Base-by-base conservation (phyloP, 2,888 invertebrate genomes). In the Herminia tarsipennalis region DNA sequence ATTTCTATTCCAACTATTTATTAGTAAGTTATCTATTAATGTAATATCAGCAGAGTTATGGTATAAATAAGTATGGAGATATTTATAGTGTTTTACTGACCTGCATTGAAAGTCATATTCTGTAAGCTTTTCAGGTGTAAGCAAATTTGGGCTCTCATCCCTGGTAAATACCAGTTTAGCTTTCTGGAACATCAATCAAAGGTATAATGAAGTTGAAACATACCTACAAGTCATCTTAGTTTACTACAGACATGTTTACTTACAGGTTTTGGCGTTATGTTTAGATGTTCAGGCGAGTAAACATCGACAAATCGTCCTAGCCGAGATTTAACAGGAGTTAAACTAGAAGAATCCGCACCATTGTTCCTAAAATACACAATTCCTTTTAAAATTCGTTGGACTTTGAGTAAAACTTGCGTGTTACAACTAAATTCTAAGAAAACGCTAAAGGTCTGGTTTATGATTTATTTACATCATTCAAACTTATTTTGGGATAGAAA, bases 381-480 rank as follows among this genome's bases (percentile, higher is more conserved):
- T 52, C 55, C 52, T 47, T 28, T 52, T 37, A 49, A 51, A 54
- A 51, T 33, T 51, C 53, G 54, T 48, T 44, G 38, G 47, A 51
- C 39, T 41, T 44, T 43, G 17, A 28, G 32, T 14, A 38, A 47
- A 45, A 20, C 39, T 54, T 39, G 33, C 14, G 43, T 51, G 36
- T 28, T 20, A 47, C 20, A 60, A 67, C 48, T 62, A 73, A 71
- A 71, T 66, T 67, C 56, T 66, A 75, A 61, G 57, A 66, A 78
- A 77, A 77, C 66, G 71, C 61, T 76, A 76, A 76, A 78, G 70
- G 76, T 71, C 58, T 69, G 62, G 76, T 78, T 81, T 77, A 83
- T 87, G 85, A 88, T 91, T 92, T 92, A 92, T 92, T 92, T 92
- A 92, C 90, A 90, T 88, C 83, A 72, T 77, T 69, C 77, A 72